These are phyloP conservation scores for Channa argus DNA, from an alignment of 2,113 vertebrate species.

Conservation along the genomic window DNA sequence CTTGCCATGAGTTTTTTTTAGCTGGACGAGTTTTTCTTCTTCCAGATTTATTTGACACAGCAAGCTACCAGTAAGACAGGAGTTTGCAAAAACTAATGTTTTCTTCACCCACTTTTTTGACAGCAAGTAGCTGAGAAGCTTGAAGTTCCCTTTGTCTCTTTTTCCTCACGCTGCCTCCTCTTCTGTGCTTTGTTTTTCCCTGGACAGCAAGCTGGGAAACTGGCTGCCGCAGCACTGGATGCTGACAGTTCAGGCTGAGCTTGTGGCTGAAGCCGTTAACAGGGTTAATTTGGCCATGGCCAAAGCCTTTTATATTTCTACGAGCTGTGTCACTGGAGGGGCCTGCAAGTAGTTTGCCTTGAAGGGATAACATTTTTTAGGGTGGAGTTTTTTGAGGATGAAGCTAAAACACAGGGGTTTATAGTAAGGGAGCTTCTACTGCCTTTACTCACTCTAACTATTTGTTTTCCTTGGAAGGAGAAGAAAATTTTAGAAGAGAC, in stretches of 20 bases:
- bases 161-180: constrained; percentile 24
- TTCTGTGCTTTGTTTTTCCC: constrained; percentile 40
- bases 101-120: constrained; percentile 39
- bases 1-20: background rate
- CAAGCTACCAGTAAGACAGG: background rate
- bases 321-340: constrained; percentile 33
- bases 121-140: constrained; percentile 44
- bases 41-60: constrained; percentile 15
- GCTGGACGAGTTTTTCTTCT: background rate
- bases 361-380: constrained; percentile 46
- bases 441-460: constrained; percentile 48
- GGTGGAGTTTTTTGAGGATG: constrained; percentile 51
- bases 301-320: constrained; percentile 31
- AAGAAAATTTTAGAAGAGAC: constrained; percentile 40
- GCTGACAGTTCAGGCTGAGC: constrained; percentile 33
- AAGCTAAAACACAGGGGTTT: constrained; percentile 35
- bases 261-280: constrained; percentile 40
- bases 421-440: constrained; percentile 41
- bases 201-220: constrained; percentile 51
- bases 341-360: constrained; percentile 33
- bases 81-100: constrained; percentile 23
- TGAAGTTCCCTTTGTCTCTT: constrained; percentile 31
- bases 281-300: constrained; percentile 28
- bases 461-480: constrained; percentile 47
- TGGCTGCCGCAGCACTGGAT: constrained; percentile 30